phyloP scores from a whole-genome alignment of 2,113 vertebrate species.

The Pyrgilauda ruficollis region DNA sequence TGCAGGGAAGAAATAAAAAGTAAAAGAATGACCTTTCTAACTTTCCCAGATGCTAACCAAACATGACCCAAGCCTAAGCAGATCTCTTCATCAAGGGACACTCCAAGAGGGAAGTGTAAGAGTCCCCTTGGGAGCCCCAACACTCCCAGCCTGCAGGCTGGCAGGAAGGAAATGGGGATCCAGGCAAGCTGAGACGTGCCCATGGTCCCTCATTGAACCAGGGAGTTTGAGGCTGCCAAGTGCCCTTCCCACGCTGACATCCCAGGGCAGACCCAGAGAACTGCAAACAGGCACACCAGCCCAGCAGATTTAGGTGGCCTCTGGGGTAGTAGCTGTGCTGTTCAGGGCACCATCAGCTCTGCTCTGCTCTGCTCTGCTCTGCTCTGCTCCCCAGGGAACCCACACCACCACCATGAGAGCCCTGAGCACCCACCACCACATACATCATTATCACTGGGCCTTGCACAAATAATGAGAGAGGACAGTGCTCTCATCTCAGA shows the following conservation, averaged over 20 bases:
- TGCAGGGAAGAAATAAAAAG: neutral
- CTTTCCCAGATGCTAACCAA: neutral
- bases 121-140: neutral
- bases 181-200: fast-evolving
- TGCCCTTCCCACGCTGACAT: neutral
- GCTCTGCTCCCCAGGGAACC: neutral
- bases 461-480: neutral
- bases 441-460: neutral
- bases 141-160: neutral
- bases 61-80: neutral
- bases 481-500: neutral
- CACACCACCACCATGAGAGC: fast-evolving
- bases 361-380: neutral
- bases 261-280: neutral
- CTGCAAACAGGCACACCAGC: neutral
- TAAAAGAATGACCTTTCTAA: neutral
- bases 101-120: neutral
- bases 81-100: neutral
- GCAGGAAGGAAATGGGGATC: neutral
- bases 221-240: fast-evolving
- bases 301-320: neutral
- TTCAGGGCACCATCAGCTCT: neutral
- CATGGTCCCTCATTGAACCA: fast-evolving
- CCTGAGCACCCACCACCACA: neutral
- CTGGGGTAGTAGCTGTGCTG: neutral